These are phyloP conservation scores for Rousettus leschenaultii DNA, from an alignment of 2,113 vertebrate genomes.

Conservation along the genomic window DNA sequence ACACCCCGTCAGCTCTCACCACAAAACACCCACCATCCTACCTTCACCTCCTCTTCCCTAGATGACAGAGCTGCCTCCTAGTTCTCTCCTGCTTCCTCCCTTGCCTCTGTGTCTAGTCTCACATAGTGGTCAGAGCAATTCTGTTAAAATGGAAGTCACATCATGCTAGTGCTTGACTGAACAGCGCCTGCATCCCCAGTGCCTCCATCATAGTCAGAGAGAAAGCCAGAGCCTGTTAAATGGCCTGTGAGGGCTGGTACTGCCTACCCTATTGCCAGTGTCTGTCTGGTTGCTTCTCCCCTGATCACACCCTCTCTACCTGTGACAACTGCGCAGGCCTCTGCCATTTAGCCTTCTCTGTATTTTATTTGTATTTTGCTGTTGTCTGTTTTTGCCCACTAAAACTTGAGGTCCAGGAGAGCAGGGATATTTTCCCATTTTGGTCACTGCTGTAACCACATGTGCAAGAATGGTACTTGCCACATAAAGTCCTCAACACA, in stretches of 20 bases:
- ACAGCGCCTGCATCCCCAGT: no score
- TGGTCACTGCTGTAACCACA: not conserved
- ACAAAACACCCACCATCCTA: not conserved
- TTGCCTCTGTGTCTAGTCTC: not conserved
- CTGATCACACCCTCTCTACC: no score
- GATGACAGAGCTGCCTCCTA: no score
- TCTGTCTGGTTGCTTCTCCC: not conserved
- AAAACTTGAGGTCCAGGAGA: not conserved
- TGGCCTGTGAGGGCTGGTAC: fast-evolving
- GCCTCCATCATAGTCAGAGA: not conserved
- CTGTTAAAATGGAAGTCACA: not conserved
- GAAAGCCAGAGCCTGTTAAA: not conserved
- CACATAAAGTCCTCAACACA: not conserved
- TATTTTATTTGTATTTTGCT: not conserved
- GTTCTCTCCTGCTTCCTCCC: not conserved
- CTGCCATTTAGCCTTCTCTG: not conserved
- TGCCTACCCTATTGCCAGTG: not conserved
- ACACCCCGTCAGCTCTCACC: not conserved
- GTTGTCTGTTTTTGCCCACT: not conserved
- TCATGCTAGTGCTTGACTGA: not conserved
- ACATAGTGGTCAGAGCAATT: not conserved
- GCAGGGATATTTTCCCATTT: not conserved
- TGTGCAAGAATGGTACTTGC: not conserved
- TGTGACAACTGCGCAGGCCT: not conserved
- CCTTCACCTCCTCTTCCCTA: not conserved